These are phyloP conservation scores for Acronicta leporina DNA, from an alignment of 2,888 invertebrate genomes.

Conservation along the genomic window DNA sequence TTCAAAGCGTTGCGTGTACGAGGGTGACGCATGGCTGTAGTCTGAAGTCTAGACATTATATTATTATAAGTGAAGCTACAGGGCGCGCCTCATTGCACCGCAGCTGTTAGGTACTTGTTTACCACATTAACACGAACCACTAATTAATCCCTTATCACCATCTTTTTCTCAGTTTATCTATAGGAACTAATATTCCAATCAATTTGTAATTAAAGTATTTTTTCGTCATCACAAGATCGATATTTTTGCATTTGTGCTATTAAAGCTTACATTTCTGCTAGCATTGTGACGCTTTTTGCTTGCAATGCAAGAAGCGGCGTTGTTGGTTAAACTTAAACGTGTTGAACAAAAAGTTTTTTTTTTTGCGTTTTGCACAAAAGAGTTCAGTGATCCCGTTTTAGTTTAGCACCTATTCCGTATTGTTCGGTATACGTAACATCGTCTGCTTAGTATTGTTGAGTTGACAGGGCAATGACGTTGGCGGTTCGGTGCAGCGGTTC, in stretches of 20 bases:
- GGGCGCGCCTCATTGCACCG: constrained; percentile 72
- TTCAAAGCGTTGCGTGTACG: constrained; percentile 82
- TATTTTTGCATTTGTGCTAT: constrained; percentile 7
- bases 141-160: constrained; percentile 80
- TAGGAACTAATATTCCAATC: constrained; percentile 27
- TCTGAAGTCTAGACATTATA: constrained; percentile 78
- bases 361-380: constrained; percentile 55
- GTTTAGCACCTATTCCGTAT: constrained; percentile 80
- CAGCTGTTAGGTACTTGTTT: constrained; percentile 78
- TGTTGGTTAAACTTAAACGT: constrained; percentile 31
- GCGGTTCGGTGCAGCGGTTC: constrained; percentile 77
- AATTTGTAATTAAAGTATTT: constrained; percentile 35
- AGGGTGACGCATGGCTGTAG: constrained; percentile 79
- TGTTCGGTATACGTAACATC: constrained; percentile 78
- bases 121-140: constrained; percentile 75
- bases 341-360: constrained; percentile 43
- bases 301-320: constrained; percentile 23
- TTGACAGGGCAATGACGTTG: constrained; percentile 88
- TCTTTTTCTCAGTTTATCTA: constrained; percentile 36
- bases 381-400: constrained; percentile 73
- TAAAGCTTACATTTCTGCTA: constrained; percentile 36
- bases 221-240: neutral
- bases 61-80: constrained; percentile 59
- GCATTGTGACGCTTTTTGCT: constrained; percentile 40
- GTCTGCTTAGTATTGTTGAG: constrained; percentile 87